Evolutionary conservation across 2,888 invertebrate species (phyloP).

Genomic region (Pollenia amentaria): DNA sequence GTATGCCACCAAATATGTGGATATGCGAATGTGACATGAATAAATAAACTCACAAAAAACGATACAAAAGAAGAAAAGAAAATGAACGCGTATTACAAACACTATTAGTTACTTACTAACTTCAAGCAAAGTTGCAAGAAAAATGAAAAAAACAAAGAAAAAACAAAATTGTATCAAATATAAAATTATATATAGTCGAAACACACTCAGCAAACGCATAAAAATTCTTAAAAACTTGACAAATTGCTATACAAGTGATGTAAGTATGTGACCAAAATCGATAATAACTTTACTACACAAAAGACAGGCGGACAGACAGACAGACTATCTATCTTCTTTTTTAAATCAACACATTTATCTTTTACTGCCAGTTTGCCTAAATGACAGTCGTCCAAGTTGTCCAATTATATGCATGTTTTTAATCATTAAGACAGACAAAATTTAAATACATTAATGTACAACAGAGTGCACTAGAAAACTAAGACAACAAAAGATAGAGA

Average conservation of each 20-base stretch:
- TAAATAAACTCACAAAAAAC: constrained; percentile 51
- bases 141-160: background rate
- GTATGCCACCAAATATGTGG: constrained; percentile 45
- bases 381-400: no score
- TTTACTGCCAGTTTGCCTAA: background rate
- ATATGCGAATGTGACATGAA: constrained; percentile 57
- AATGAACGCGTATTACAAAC: constrained; percentile 37
- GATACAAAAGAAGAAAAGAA: background rate
- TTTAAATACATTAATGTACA: constrained; percentile 18
- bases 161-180: constrained; percentile 1
- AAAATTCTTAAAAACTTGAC: constrained; percentile 44
- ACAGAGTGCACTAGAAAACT: background rate
- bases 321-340: background rate
- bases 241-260: constrained; percentile 64
- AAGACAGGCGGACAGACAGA: background rate
- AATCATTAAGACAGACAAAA: background rate
- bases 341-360: constrained; percentile 4
- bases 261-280: constrained; percentile 64
- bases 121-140: constrained; percentile 20
- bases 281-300: constrained; percentile 56
- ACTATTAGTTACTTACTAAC: constrained; percentile 43
- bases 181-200: constrained; percentile 15
- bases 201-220: constrained; percentile 40
- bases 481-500: no score
- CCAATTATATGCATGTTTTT: no score